phyloP scores from a whole-genome alignment of 1,140 invertebrate genomes.

The Nasonia vitripennis region DNA sequence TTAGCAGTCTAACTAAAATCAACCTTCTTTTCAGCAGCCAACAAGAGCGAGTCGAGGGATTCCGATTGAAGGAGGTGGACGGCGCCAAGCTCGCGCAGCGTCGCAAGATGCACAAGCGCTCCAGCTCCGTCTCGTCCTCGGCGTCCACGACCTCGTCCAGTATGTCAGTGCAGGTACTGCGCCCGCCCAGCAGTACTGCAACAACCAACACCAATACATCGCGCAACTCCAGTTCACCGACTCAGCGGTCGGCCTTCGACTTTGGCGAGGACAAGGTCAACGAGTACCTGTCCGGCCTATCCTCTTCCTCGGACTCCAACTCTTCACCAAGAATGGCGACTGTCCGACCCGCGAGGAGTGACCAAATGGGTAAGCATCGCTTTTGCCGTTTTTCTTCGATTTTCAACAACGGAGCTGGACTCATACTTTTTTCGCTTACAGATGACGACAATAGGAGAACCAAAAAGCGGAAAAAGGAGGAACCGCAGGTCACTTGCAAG shows the following conservation, averaged over 20 bases:
- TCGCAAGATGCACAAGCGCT: constrained; percentile 80
- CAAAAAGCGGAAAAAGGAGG: constrained; percentile 47
- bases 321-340: constrained; percentile 46
- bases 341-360: neutral
- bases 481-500: neutral
- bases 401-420: neutral
- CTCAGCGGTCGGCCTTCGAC: constrained; percentile 73
- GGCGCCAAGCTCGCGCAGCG: constrained; percentile 83
- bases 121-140: constrained; percentile 72
- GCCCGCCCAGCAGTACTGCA: constrained; percentile 56
- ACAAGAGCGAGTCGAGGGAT: constrained; percentile 83
- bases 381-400: neutral
- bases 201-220: constrained; percentile 55
- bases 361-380: constrained; percentile 14
- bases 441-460: constrained; percentile 9
- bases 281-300: constrained; percentile 75
- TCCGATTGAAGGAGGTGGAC: constrained; percentile 80
- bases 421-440: neutral
- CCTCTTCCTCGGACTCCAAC: constrained; percentile 70
- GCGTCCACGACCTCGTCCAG: constrained; percentile 67
- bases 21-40: constrained; percentile 72
- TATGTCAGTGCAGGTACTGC: constrained; percentile 57
- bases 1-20: neutral
- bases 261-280: constrained; percentile 76
- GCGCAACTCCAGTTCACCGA: constrained; percentile 56